Evolutionary conservation across 53 echinoderm and acorn worm species (phyloP).

Genomic region (Paracentrotus lividus): DNA sequence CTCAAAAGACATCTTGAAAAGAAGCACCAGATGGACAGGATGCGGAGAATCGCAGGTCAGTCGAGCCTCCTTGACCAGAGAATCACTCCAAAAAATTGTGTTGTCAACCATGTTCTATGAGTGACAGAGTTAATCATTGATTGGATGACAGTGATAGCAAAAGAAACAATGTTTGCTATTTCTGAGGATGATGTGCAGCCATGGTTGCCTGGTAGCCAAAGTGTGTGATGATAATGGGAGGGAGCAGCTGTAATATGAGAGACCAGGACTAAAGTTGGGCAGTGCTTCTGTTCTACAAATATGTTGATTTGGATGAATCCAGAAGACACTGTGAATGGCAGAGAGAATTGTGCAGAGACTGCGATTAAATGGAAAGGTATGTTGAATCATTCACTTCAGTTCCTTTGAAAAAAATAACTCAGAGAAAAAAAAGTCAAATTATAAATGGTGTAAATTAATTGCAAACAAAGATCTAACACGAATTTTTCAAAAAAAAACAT

Average conservation of each 20-base stretch:
- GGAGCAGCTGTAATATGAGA: not conserved
- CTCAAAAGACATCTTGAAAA: constrained; percentile 1
- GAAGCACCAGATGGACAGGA: not conserved
- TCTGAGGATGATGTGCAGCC: constrained; percentile 56
- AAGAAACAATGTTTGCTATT: not conserved
- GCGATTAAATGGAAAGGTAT: constrained; percentile 84
- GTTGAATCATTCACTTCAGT: not conserved
- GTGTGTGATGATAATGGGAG: not conserved
- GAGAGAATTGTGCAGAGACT: constrained; percentile 82
- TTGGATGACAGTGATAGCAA: not conserved
- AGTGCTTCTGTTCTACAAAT: constrained; percentile 85
- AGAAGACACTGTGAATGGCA: constrained; percentile 81
- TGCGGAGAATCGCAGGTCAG: not conserved
- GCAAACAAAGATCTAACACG: too few species aligned
- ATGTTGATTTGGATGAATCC: constrained; percentile 76
- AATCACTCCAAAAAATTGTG: not conserved
- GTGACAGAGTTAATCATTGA: not conserved
- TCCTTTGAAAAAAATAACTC: too few species aligned
- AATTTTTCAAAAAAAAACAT: too few species aligned
- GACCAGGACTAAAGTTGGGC: constrained; percentile 30
- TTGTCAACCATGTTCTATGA: not conserved
- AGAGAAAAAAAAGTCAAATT: too few species aligned
- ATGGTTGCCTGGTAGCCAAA: constrained; percentile 74
- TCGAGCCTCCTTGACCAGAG: not conserved
- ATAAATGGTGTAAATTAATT: too few species aligned